phyloP scores from a whole-genome alignment of 2,888 invertebrate genomes.

The Ferrisia virgata region DNA sequence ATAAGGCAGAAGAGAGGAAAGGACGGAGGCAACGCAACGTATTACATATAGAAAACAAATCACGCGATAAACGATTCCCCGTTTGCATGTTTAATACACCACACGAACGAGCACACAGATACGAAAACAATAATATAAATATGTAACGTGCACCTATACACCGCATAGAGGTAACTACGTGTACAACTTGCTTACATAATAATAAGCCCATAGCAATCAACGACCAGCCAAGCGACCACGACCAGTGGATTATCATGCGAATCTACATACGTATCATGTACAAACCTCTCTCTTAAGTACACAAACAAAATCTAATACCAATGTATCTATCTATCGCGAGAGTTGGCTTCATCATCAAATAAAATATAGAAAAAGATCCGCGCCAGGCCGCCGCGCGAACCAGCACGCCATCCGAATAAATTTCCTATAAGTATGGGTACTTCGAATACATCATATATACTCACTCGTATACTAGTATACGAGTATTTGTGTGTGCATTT shows the following conservation, averaged over 20 bases:
- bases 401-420: neutral
- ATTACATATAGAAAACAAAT: slow-evolving; percentile 33
- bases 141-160: slow-evolving; percentile 4
- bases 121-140: slow-evolving; percentile 41
- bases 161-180: too few relatives aligned
- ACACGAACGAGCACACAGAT: neutral
- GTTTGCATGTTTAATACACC: slow-evolving; percentile 37
- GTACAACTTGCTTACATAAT: slow-evolving; percentile 40
- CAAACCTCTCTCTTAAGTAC: too few relatives aligned
- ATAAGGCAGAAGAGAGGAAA: neutral
- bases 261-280: neutral
- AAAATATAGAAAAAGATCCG: neutral
- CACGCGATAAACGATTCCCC: slow-evolving; percentile 38
- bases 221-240: too few relatives aligned
- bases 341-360: neutral
- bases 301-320: neutral
- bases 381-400: neutral
- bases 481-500: too few relatives aligned
- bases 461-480: too few relatives aligned
- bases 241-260: slow-evolving; percentile 34
- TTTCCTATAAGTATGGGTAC: neutral
- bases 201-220: neutral
- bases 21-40: neutral
- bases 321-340: neutral
- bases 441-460: too few relatives aligned